Evolutionary conservation across 1,140 invertebrate species (phyloP).

Genomic region (Drosophila erecta): DNA sequence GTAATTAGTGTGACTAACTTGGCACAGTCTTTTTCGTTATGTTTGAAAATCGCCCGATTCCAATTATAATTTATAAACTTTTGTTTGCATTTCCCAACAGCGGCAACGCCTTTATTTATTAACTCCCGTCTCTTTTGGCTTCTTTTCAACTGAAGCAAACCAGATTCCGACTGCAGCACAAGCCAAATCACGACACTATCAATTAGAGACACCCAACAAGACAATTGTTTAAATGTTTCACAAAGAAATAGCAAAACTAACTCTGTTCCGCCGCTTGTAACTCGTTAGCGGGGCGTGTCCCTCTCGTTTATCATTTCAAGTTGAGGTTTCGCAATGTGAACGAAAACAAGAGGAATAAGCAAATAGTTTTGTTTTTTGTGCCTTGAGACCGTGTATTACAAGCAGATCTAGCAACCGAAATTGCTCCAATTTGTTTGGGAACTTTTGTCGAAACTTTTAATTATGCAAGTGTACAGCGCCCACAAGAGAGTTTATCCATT

Average conservation of each 20-base stretch:
- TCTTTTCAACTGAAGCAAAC: constrained; percentile 13
- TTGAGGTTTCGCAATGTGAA: constrained; percentile 56
- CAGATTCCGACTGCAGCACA: constrained; percentile 21
- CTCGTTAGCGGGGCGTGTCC: constrained; percentile 74
- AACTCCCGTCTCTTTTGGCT: constrained; percentile 31
- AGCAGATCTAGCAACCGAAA: constrained; percentile 48
- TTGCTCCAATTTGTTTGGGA: constrained; percentile 77
- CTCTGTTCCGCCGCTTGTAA: constrained; percentile 37
- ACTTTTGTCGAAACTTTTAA: constrained; percentile 67
- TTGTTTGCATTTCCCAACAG: constrained; percentile 35
- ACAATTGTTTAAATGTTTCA: constrained; percentile 71
- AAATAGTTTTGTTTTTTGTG: constrained; percentile 51
- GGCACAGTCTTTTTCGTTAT: background rate
- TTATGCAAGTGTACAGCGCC: constrained; percentile 72
- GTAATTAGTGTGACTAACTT: background rate
- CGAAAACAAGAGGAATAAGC: constrained; percentile 30
- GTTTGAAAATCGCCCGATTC: constrained; percentile 25
- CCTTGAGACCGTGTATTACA: constrained; percentile 53
- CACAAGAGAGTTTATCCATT: constrained; percentile 35
- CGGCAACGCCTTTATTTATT: constrained; percentile 45
- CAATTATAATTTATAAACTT: constrained; percentile 43
- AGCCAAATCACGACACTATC: constrained; percentile 77
- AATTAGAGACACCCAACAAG: constrained; percentile 68
- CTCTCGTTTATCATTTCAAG: constrained; percentile 73
- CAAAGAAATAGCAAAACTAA: constrained; percentile 48